Conservation (phyloP, 2,113 vertebrate genomes). For the Brachirus orientalis region DNA sequence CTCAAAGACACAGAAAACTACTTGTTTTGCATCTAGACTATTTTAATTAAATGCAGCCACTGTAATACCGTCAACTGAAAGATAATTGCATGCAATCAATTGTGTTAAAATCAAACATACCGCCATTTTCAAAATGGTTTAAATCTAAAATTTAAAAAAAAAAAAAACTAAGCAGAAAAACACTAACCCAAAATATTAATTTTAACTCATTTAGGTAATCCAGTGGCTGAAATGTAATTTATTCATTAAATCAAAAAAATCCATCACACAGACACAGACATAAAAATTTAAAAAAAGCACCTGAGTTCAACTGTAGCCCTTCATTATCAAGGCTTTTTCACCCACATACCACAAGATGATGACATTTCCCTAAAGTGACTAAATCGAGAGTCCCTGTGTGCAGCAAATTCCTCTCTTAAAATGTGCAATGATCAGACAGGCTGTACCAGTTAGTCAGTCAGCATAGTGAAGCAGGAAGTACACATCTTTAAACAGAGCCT, state of each 20-base stretch:
- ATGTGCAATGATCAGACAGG: too few relatives aligned
- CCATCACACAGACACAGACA: too few relatives aligned
- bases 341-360: constrained; percentile 70
- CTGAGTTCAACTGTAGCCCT: neutral
- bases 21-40: too few relatives aligned
- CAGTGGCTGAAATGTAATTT: neutral
- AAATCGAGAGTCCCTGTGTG: constrained; percentile 6
- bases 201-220: neutral
- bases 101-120: too few relatives aligned
- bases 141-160: neutral
- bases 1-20: too few relatives aligned
- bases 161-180: neutral
- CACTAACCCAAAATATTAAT: neutral
- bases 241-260: neutral
- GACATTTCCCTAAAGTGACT: constrained; percentile 67
- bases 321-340: constrained; percentile 48
- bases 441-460: too few relatives aligned
- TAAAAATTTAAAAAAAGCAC: neutral
- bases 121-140: neutral
- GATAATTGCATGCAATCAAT: too few relatives aligned
- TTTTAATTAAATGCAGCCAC: too few relatives aligned
- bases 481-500: too few relatives aligned
- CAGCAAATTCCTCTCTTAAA: constrained; percentile 11
- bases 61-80: too few relatives aligned
- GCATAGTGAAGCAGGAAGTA: too few relatives aligned